Conservation (phyloP, 23 tunicate species). For the Trididemnum clinides region DNA sequence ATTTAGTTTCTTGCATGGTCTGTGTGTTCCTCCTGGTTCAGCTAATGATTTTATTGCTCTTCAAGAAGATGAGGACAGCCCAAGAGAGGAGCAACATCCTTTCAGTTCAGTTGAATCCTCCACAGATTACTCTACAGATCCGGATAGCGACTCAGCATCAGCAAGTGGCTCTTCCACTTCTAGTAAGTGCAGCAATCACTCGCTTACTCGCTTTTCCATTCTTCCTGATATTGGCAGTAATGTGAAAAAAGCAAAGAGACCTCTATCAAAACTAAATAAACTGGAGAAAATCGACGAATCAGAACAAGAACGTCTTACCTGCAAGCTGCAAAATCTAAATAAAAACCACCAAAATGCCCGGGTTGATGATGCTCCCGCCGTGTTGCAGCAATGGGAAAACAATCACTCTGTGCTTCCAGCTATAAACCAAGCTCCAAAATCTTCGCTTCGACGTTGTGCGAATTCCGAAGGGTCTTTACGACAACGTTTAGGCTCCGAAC, state of each 20-base stretch:
- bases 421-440: neutral
- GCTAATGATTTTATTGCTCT: neutral
- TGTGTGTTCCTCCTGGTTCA: slow-evolving; percentile 17
- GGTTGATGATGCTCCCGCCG: neutral
- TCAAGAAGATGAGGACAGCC: neutral
- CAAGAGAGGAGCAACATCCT: neutral
- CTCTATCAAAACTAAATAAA: neutral
- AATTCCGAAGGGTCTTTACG: neutral
- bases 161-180: neutral
- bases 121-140: neutral
- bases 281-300: neutral
- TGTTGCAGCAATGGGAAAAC: neutral
- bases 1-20: slow-evolving; percentile 67
- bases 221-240: slow-evolving; percentile 25
- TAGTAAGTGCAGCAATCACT: neutral
- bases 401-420: slow-evolving; percentile 16
- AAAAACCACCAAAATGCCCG: neutral
- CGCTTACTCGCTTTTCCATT: neutral
- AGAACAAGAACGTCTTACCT: neutral
- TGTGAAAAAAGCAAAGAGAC: neutral
- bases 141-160: neutral
- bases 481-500: slow-evolving; percentile 3
- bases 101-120: neutral
- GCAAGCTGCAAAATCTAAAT: neutral
- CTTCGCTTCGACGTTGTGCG: neutral